Conservation (phyloP, 2,113 vertebrate species). For the Aramus guarauna region DNA sequence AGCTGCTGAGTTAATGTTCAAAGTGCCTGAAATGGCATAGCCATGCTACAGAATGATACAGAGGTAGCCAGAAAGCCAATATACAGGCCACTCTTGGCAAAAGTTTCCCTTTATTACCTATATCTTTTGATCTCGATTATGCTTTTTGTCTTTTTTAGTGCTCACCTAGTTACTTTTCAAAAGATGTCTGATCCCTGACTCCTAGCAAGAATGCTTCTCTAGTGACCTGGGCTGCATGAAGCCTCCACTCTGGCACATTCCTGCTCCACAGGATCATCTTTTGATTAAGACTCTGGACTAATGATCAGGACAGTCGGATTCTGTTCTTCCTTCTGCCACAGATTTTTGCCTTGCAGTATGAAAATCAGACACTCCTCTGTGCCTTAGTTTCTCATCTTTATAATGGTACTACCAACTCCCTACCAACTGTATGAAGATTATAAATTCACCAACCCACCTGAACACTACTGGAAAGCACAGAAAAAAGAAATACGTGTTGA, state of each 20-base stretch:
- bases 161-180: background rate
- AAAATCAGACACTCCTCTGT: background rate
- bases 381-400: background rate
- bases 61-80: background rate
- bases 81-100: background rate
- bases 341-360: background rate
- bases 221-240: background rate
- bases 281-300: background rate
- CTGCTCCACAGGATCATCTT: background rate
- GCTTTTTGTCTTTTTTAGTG: background rate
- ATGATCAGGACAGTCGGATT: background rate
- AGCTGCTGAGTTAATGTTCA: background rate
- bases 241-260: background rate
- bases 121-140: background rate
- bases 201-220: background rate
- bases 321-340: background rate
- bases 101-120: background rate
- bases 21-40: background rate
- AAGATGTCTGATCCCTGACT: background rate
- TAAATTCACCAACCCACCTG: background rate
- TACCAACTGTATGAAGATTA: background rate
- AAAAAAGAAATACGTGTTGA: background rate
- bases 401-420: background rate
- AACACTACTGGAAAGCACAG: background rate
- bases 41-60: background rate